These are phyloP conservation scores for Pterophyllum scalare DNA, from an alignment of 2,113 vertebrate genomes.

Conservation along the genomic window DNA sequence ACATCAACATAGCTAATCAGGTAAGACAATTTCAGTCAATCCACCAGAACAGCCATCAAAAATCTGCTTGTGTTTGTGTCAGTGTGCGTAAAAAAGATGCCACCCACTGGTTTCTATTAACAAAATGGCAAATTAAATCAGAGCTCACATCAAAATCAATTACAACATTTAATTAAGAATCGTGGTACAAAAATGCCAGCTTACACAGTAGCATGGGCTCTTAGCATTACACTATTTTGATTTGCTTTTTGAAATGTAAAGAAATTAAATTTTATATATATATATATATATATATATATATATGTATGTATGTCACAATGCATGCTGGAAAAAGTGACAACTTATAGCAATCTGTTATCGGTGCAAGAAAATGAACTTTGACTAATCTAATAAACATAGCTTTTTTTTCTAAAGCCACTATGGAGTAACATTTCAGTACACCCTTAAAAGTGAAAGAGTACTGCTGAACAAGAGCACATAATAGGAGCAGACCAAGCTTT, in stretches of 20 bases:
- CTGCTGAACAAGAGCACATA: neutral
- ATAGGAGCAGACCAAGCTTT: neutral
- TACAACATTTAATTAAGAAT: neutral
- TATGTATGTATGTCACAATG: neutral
- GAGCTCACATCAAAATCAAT: conserved; percentile 4
- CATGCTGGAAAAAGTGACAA: neutral
- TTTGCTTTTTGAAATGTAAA: neutral
- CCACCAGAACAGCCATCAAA: neutral
- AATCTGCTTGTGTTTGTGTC: neutral
- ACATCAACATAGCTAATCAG: conserved; percentile 96
- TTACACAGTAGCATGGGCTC: neutral
- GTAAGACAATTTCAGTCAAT: conserved; percentile 70
- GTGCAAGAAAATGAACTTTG: neutral
- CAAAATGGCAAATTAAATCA: conserved; percentile 1
- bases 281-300: neutral
- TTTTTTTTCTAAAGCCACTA: neutral
- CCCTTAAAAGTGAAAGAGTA: neutral
- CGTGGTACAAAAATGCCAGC: neutral
- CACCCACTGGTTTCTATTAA: conserved; percentile 9
- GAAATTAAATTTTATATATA: neutral
- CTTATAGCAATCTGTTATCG: neutral
- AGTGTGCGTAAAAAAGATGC: conserved; percentile 1
- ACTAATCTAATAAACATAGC: neutral
- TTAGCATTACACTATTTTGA: neutral
- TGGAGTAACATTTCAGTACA: neutral